phyloP scores from a whole-genome alignment of 1,140 invertebrate species.

The Phthorimaea operculella region DNA sequence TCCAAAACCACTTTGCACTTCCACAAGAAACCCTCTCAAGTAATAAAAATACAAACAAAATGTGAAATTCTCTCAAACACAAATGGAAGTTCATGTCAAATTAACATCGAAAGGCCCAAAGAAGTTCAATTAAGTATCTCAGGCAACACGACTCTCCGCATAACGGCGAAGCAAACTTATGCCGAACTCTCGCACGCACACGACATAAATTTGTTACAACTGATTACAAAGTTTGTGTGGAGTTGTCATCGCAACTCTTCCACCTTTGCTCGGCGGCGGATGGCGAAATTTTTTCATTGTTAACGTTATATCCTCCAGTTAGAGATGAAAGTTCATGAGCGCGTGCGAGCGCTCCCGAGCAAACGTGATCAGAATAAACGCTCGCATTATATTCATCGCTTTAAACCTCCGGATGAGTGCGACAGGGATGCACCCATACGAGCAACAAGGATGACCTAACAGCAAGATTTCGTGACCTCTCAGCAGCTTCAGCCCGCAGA shows the following conservation, averaged over 20 bases:
- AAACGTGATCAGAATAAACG: conserved; percentile 63
- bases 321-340: conserved; percentile 63
- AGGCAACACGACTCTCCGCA: background rate
- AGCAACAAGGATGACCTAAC: conserved; percentile 17
- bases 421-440: conserved; percentile 18
- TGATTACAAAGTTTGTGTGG: conserved; percentile 56
- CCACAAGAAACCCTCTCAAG: no score
- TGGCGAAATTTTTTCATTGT: conserved; percentile 52
- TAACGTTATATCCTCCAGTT: conserved; percentile 41
- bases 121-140: conserved; percentile 18
- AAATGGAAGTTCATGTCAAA: background rate
- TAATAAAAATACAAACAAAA: no score
- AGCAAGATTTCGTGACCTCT: conserved; percentile 66
- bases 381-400: conserved; percentile 63
- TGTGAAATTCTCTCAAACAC: background rate
- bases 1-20: no score
- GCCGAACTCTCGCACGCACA: conserved; percentile 34
- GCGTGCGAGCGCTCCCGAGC: conserved; percentile 35
- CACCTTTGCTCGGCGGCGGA: conserved; percentile 32
- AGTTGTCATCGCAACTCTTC: conserved; percentile 62
- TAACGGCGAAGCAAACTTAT: conserved; percentile 10
- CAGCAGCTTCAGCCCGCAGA: conserved; percentile 59
- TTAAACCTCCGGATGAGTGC: conserved; percentile 44
- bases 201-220: conserved; percentile 59
- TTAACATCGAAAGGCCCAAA: conserved; percentile 14